Conservation (phyloP, 2,888 invertebrate genomes). For the Electrophaes corylata region DNA sequence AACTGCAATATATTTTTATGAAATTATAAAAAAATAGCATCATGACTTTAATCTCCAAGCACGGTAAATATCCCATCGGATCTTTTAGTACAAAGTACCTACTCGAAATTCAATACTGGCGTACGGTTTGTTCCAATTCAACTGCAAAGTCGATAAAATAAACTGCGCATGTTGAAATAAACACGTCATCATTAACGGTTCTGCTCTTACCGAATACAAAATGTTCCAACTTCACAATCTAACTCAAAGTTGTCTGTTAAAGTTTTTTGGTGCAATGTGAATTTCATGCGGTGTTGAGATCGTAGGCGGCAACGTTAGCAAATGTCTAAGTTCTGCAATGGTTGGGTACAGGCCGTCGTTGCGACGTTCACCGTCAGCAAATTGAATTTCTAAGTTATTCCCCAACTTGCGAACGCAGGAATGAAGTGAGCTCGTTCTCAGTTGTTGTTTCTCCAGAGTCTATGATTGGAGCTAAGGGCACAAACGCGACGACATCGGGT, state of each 20-base stretch:
- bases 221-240: conserved; percentile 30
- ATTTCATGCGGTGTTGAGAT: conserved; percentile 45
- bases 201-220: conserved; percentile 26
- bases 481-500: conserved; percentile 47
- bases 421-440: conserved; percentile 71
- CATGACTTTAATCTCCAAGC: no score
- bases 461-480: conserved; percentile 62
- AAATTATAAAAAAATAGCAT: no score
- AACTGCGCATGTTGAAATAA: conserved; percentile 30
- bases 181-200: conserved; percentile 32
- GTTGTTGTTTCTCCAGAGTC: conserved; percentile 65
- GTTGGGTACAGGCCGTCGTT: conserved; percentile 49
- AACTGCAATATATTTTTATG: no score
- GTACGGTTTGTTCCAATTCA: conserved; percentile 11
- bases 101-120: no score
- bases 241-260: conserved; percentile 35
- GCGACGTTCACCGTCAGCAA: conserved; percentile 64
- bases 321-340: conserved; percentile 55
- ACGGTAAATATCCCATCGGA: no score
- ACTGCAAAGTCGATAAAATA: conserved; percentile 19
- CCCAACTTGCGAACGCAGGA: conserved; percentile 68
- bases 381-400: conserved; percentile 80
- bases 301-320: conserved; percentile 51
- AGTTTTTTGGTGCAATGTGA: conserved; percentile 42
- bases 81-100: no score